Conservation (phyloP, 1,140 invertebrate genomes). For the Glomeris maerens region DNA sequence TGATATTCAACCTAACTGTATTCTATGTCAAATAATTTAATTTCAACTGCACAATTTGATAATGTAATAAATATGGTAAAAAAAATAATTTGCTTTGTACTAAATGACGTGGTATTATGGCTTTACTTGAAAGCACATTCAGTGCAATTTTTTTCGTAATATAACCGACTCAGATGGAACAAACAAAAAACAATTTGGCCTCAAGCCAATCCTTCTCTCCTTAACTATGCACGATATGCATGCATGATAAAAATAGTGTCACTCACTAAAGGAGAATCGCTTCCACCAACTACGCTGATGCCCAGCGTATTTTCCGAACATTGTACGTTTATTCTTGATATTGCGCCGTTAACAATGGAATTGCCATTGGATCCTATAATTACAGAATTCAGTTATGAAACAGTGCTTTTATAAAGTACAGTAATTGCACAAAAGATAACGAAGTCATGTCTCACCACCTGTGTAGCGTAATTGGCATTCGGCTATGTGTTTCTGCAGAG, state of each 20-base stretch:
- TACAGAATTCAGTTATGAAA: background rate
- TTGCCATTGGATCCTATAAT: background rate
- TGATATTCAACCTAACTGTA: too few relatives aligned
- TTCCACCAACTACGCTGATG: slow-evolving; percentile 38
- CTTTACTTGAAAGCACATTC: too few relatives aligned
- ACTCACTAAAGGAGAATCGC: slow-evolving; percentile 39
- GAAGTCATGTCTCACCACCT: background rate
- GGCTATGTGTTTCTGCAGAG: background rate
- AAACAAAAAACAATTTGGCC: background rate
- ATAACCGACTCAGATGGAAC: too few relatives aligned
- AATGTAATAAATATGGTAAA: too few relatives aligned
- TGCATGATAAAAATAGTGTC: too few relatives aligned
- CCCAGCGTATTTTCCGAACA: slow-evolving; percentile 28
- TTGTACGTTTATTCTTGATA: slow-evolving; percentile 34
- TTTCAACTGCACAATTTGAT: too few relatives aligned
- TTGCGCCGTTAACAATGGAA: background rate
- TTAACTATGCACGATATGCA: too few relatives aligned
- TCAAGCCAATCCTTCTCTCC: too few relatives aligned
- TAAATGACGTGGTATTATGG: slow-evolving; percentile 8
- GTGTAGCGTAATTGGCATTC: background rate
- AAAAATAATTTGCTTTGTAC: too few relatives aligned
- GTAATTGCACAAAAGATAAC: background rate
- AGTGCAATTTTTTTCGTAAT: too few relatives aligned
- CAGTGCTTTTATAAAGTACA: background rate
- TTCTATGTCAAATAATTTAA: too few relatives aligned